Evolutionary conservation across 2,888 invertebrate genomes (phyloP).

Genomic region (Trilocha varians): DNA sequence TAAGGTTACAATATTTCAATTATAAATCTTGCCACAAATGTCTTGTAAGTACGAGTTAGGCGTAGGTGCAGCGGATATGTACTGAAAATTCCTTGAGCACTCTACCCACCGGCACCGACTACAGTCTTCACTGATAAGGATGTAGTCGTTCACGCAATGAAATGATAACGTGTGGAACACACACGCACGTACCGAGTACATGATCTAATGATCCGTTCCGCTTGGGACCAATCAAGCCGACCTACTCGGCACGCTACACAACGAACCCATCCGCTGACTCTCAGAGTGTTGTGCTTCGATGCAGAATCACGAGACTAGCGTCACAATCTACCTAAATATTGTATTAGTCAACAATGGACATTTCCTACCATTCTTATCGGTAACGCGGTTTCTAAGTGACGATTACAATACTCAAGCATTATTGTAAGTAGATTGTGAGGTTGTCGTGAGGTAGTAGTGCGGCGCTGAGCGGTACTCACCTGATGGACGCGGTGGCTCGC

Average conservation of each 20-base stretch:
- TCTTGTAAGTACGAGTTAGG: slow-evolving; percentile 1
- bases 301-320: too few species aligned
- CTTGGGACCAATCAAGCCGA: slow-evolving; percentile 6
- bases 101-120: slow-evolving; percentile 13
- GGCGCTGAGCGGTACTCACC: slow-evolving; percentile 54
- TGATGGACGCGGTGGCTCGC: slow-evolving; percentile 19
- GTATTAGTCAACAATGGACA: slow-evolving; percentile 18
- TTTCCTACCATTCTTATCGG: slow-evolving; percentile 25
- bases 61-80: slow-evolving; percentile 8
- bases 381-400: slow-evolving; percentile 23
- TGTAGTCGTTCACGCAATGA: slow-evolving; percentile 18
- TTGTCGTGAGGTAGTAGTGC: too few species aligned
- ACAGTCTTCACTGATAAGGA: slow-evolving; percentile 25
- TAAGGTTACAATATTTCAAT: neutral
- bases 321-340: neutral
- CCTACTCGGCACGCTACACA: slow-evolving; percentile 4
- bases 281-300: too few species aligned
- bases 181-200: slow-evolving; percentile 10
- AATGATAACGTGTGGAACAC: slow-evolving; percentile 21
- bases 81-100: slow-evolving; percentile 18
- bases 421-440: slow-evolving; percentile 7
- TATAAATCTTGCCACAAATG: too few species aligned
- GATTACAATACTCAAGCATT: slow-evolving; percentile 13
- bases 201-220: slow-evolving; percentile 9
- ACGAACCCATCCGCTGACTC: neutral